phyloP scores from a whole-genome alignment of 2,113 vertebrate genomes.

The Engraulis encrasicolus region DNA sequence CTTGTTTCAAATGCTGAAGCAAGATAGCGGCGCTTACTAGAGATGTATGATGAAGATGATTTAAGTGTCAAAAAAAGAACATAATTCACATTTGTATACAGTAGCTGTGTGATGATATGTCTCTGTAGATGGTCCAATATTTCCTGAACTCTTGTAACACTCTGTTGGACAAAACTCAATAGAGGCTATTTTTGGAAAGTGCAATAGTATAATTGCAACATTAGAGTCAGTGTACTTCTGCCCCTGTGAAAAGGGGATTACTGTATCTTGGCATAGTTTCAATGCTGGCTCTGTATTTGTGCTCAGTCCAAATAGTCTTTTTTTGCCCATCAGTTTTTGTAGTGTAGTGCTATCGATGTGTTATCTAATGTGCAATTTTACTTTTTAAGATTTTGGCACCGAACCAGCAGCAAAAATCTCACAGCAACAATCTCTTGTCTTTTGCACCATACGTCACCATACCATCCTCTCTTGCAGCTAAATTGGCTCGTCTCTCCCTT shows the following conservation, averaged over 20 bases:
- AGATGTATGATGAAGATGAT: not conserved
- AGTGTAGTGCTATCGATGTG: not conserved
- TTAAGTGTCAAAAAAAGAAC: no score
- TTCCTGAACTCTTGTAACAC: no score
- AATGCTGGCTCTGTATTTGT: not conserved
- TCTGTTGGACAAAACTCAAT: no score
- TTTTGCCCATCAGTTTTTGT: not conserved
- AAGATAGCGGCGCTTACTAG: no score
- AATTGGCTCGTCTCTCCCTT: constrained; percentile 88
- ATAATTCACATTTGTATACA: no score
- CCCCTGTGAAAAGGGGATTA: not conserved
- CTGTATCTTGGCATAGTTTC: not conserved
- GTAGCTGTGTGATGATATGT: no score
- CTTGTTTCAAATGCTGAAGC: not conserved
- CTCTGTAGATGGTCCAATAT: no score
- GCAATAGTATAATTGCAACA: not conserved
- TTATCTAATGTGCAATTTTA: not conserved
- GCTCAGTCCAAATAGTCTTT: not conserved
- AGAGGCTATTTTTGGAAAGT: not conserved
- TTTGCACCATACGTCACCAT: constrained; percentile 24
- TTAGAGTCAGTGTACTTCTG: not conserved
- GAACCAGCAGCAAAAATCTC: not conserved
- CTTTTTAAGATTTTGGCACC: not conserved
- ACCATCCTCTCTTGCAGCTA: constrained; percentile 71
- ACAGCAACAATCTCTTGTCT: not conserved